These are phyloP conservation scores for Bos indicus DNA, from an alignment of 2,113 vertebrate species.

Conservation along the genomic window DNA sequence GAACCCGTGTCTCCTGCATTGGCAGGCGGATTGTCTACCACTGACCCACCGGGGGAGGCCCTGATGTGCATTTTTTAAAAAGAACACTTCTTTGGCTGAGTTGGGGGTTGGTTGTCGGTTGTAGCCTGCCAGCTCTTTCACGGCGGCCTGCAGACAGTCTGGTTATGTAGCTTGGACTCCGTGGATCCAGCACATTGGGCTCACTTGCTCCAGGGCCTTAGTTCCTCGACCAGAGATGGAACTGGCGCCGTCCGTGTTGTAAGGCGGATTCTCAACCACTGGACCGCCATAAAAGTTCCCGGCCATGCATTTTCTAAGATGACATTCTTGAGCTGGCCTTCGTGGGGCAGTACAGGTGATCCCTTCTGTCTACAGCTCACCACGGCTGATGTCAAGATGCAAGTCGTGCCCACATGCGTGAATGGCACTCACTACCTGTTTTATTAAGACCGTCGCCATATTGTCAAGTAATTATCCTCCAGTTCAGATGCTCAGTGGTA, in stretches of 20 bases:
- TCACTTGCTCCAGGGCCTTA: neutral
- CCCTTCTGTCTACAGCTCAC: fast-evolving
- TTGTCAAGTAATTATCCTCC: neutral
- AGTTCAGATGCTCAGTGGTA: fast-evolving
- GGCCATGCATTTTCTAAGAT: neutral
- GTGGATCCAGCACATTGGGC: fast-evolving
- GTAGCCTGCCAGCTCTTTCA: neutral
- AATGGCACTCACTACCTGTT: fast-evolving
- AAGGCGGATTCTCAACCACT: neutral
- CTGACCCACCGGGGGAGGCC: neutral
- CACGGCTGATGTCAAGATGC: fast-evolving
- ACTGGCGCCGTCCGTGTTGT: fast-evolving
- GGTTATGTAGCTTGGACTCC: fast-evolving
- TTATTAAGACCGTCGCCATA: fast-evolving
- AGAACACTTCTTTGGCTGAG: neutral
- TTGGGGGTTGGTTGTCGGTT: neutral
- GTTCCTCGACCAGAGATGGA: neutral
- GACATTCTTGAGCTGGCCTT: neutral
- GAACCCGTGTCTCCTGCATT: neutral
- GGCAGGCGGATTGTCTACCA: neutral
- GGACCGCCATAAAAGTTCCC: fast-evolving
- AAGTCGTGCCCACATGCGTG: fast-evolving
- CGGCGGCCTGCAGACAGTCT: neutral
- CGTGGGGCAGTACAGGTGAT: fast-evolving
- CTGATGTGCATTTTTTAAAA: neutral